Evolutionary conservation across 1,140 invertebrate species (phyloP).

Genomic region (Pseudomyrmex sp.): DNA sequence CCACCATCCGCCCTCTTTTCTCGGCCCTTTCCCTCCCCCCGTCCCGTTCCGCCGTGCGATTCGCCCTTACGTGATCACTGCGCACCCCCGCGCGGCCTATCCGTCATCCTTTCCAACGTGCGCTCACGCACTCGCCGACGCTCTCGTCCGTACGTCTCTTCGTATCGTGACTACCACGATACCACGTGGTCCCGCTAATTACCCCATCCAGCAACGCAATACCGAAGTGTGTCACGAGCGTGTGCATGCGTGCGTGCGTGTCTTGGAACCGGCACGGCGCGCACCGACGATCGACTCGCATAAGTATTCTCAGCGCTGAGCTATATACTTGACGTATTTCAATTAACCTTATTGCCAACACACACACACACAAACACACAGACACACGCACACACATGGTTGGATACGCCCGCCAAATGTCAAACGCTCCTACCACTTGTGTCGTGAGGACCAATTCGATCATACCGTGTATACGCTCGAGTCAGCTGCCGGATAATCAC

Average conservation of each 20-base stretch:
- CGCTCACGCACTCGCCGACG: constrained; percentile 66
- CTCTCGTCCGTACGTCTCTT: constrained; percentile 56
- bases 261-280: constrained; percentile 25
- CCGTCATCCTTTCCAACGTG: constrained; percentile 56
- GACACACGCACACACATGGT: constrained; percentile 31
- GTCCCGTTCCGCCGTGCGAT: neutral
- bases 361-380: too few relatives aligned
- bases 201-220: constrained; percentile 65
- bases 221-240: constrained; percentile 58
- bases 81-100: constrained; percentile 9
- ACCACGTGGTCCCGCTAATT: constrained; percentile 74
- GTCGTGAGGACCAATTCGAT: constrained; percentile 59
- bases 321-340: constrained; percentile 81
- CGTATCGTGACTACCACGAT: constrained; percentile 53
- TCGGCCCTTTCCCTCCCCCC: constrained; percentile 1
- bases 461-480: constrained; percentile 33
- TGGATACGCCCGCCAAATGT: constrained; percentile 78
- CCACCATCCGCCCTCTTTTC: neutral
- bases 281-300: constrained; percentile 37
- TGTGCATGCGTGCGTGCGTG: constrained; percentile 50
- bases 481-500: constrained; percentile 56
- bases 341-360: constrained; percentile 80
- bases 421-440: constrained; percentile 73
- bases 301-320: constrained; percentile 73
- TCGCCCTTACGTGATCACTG: constrained; percentile 52